Evolutionary conservation across 2,888 invertebrate species (phyloP).

Genomic region (Nomada ferruginata): DNA sequence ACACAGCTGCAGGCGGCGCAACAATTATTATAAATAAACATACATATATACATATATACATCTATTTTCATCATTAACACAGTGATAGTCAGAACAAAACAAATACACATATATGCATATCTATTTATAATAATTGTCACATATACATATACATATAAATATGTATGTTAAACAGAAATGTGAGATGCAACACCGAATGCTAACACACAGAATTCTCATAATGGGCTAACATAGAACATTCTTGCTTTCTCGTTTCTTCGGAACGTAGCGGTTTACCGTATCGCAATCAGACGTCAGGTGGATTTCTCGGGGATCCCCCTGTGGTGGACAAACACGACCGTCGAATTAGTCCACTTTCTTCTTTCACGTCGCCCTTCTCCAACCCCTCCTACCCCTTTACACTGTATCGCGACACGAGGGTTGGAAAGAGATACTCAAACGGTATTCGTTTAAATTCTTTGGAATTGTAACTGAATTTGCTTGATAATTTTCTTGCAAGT

Average conservation of each 20-base stretch:
- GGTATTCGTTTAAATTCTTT: neutral
- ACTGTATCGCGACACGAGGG: neutral
- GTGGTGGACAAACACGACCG: conserved; percentile 64
- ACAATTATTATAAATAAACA: conserved; percentile 51
- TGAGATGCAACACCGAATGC: conserved; percentile 75
- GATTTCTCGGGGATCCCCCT: conserved; percentile 73
- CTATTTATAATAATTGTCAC: conserved; percentile 32
- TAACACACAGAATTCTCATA: conserved; percentile 67
- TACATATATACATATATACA: conserved; percentile 21
- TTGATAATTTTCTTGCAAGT: too few species aligned
- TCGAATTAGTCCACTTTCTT: conserved; percentile 63
- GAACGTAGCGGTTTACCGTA: conserved; percentile 70
- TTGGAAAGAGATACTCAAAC: neutral
- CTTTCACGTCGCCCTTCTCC: conserved; percentile 6
- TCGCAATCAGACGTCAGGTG: conserved; percentile 75
- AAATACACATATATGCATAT: conserved; percentile 9
- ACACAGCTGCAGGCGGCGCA: conserved; percentile 80
- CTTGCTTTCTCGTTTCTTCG: conserved; percentile 55
- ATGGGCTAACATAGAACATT: conserved; percentile 67
- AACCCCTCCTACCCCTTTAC: conserved; percentile 1
- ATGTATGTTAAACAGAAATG: conserved; percentile 27
- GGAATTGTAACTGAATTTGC: neutral
- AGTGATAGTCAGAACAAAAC: neutral
- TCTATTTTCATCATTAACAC: conserved; percentile 21
- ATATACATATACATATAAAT: conserved; percentile 8